Percentiles rank a stretch among this genome's conserved stretches.
Evolutionary conservation across 2,113 vertebrate genomes (phyloP).

Genomic region (Cololabis saira): DNA sequence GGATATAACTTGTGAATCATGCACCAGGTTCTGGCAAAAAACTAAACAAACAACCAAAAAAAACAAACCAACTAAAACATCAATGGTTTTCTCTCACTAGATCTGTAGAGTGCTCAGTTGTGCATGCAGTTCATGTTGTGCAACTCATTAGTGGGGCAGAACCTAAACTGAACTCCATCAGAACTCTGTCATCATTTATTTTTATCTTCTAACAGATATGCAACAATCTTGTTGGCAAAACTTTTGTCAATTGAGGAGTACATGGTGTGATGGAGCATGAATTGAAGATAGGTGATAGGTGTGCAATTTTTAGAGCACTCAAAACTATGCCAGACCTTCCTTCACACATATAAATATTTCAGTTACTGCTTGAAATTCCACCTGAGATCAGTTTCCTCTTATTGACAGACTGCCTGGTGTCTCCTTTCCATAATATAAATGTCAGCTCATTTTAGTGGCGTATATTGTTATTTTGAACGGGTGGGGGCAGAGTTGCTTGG

Average conservation of each 20-base stretch:
- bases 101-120: conserved; percentile 6
- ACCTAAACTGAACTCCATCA: conserved; percentile 5
- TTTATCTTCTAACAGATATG: background rate
- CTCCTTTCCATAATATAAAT: conserved; percentile 20
- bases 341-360: conserved; percentile 6
- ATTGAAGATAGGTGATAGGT: background rate
- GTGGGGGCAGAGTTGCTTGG: conserved; percentile 37
- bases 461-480: conserved; percentile 26
- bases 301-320: no score
- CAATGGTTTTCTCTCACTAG: background rate
- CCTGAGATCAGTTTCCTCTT: conserved; percentile 14
- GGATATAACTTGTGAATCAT: background rate
- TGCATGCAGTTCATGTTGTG: background rate
- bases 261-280: conserved; percentile 1
- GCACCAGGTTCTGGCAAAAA: background rate
- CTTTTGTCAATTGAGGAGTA: background rate
- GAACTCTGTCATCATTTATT: conserved; percentile 13
- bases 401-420: conserved; percentile 15
- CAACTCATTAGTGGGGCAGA: conserved; percentile 8
- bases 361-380: conserved; percentile 3
- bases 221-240: conserved; percentile 11
- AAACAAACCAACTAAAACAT: background rate
- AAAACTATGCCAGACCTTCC: background rate
- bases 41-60: background rate
- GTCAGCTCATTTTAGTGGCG: conserved; percentile 27